Evolutionary conservation across 2,113 vertebrate genomes (phyloP), one percentile per base, ranked within the genome.

Genomic region (Xiphorhynchus elegans): DNA sequence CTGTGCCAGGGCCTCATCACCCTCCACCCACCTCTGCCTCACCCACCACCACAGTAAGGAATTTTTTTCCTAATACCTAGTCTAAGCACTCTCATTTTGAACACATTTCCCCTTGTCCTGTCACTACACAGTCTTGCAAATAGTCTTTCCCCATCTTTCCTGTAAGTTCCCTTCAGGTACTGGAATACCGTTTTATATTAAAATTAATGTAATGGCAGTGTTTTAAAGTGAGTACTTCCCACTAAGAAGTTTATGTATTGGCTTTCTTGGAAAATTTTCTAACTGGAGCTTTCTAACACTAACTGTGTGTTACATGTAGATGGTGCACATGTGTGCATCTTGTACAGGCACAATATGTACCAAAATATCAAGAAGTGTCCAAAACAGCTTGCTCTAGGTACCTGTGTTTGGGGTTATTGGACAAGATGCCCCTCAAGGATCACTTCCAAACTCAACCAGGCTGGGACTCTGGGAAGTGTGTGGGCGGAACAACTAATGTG

Each of bases 251-350:
- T 15, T 28, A 5, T 11, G 15, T 28, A 3, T 18, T 15, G 52
- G 42, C 58, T 6, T 11, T 6, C 13, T 88, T 70, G 44, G 52
- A 37, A 89, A 87, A 12, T 40, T 40, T 40, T 40, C 40, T 40
- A 9, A 31, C 33, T 50, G 40, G n/a, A 49, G 16, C 56, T 79
- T 76, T 68, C 13, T 55, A n/a, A 29, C 8, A 37, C 44, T 52
- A 49, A 2, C 47, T 26, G 2, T 55, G 5, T 46, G 24, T 31
- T 33, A 47, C 1, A 1, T 15, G 2, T 0, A 23, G 10, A 11
- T 37, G 21, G 35, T 63, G 26, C 46, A 25, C 13, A 17, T 1
- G 4, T 7, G 14, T 39, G 9, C 7, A 6, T 28, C 26, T 24
- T 35, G 7, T 49, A 33, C 17, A 33, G 50, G 40, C 24, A 44